Base-by-base conservation (phyloP, 2,113 vertebrate genomes). In the Varanus komodoensis region DNA sequence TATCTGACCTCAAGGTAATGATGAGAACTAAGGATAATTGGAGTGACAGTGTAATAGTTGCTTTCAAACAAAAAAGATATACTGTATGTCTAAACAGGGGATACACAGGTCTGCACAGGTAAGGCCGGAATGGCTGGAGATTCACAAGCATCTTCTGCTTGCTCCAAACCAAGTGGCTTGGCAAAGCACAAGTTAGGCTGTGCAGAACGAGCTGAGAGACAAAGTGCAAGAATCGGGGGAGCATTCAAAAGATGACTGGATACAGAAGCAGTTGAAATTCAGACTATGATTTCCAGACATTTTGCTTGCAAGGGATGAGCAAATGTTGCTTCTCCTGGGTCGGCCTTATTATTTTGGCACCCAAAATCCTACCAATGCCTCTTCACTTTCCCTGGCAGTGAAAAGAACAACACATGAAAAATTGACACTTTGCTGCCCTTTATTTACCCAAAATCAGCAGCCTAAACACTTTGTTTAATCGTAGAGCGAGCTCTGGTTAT, bases 21-120 rank as follows among this genome's bases (percentile, higher is more conserved):
- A 17, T 48, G 2, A 64, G 48, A 57, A 27, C 6, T 2, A 50
- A 64, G n/a, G 4, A 68, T 5, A 48, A 54, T 6, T 54, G 50
- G 69, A 54, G 2, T 32, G 32, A 17, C 17, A n/a, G 15, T 32
- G 21, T 6, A n/a, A 79, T 11, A 7, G 5, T 50, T 67, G 3
- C 14, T 44, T 14, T 87, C 54, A 38, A 19, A 79, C 5, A 48
- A 61, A 68, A 44, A 67, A 21, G 8, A 75, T 87, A 34, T 61
- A 38, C 54, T 54, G 54, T 54, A 54, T 21, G 34, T 29, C 7
- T 79, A 54, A 19, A 57, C 34, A 23, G 74, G 17, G 44, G 48
- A 67, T 44, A 4, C 8, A 64, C 0, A 0, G 61, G 14, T 15
- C 68, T 78, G 67, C 1, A 34, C 67, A 8, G 19, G 88, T 61